A percentile compares a stretch with the other conserved stretches of the same genome.
These are phyloP conservation scores for Didymodactylos carnosus DNA, from an alignment of 2,888 invertebrate species.

Conservation along the genomic window DNA sequence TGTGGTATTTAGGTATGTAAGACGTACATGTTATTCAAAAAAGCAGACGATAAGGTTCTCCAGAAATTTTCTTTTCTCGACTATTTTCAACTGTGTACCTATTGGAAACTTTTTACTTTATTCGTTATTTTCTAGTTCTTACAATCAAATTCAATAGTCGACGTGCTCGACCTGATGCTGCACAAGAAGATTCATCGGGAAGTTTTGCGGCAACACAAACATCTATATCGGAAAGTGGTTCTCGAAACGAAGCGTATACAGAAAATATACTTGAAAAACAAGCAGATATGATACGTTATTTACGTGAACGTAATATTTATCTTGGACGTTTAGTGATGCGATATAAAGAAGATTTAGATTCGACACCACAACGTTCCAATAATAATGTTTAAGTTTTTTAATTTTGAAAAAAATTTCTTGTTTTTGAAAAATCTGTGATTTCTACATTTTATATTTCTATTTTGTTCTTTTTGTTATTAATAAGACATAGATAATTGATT, in stretches of 20 bases:
- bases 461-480: no score
- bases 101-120: neutral
- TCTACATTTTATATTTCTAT: no score
- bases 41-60: no score
- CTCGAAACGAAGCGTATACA: slow-evolving; percentile 22
- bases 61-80: neutral
- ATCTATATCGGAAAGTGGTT: slow-evolving; percentile 21
- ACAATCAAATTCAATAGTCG: slow-evolving; percentile 22
- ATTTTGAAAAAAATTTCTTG: no score
- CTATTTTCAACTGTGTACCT: no score
- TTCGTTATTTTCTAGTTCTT: slow-evolving; percentile 17
- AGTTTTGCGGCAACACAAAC: slow-evolving; percentile 20
- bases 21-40: no score
- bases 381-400: neutral
- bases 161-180: slow-evolving; percentile 22
- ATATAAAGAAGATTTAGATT: neutral
- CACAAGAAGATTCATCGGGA: slow-evolving; percentile 22
- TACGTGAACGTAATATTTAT: slow-evolving; percentile 25
- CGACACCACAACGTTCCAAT: neutral
- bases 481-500: no score
- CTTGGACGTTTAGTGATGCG: slow-evolving; percentile 17
- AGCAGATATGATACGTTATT: slow-evolving; percentile 29
- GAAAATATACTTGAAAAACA: slow-evolving; percentile 30
- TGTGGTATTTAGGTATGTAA: slow-evolving; percentile 21
- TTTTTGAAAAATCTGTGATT: neutral